Base-by-base conservation (phyloP, 2,888 invertebrate species). In the Laothoe populi region DNA sequence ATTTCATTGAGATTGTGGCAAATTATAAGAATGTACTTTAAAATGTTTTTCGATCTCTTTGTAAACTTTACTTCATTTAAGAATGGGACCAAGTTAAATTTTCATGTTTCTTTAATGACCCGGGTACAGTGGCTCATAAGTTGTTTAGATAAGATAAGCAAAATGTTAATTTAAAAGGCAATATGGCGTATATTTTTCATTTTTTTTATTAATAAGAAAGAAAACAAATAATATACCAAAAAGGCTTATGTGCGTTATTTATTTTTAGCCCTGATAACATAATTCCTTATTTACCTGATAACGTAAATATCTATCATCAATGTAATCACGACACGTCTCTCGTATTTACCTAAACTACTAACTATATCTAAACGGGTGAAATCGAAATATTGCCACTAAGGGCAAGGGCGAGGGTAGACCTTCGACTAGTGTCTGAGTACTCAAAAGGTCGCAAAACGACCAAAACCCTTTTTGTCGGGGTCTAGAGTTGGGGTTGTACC, bases 221-320 rank as follows among this genome's bases (percentile, higher is more conserved):
- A 76, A 77, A 74, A 69, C 70, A 74, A 75, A 74, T 75, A 81
- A 84, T 82, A 86, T 81, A 81, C 80, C 79, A 70, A 77, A 84
- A 82, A 85, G 87, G 89, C 88, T 89, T 89, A 88, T 68, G 72
- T 68, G 59, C 69, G 71, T 78, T 62, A 83, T 82, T 84, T 81
- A 75, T 81, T 88, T 81, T 68, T 61, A 63, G 2, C 19, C 0
- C 44, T 19, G 19, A 45, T 24, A 61, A 59, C 57, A 63, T 60
- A 57, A 44, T 35, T 23, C n/a, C 19, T 59, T 46, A 3, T 8
- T 44, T 19, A 31, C 42, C 44, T 44, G 44, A 8, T 13, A 8
- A 1, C 8, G 13, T 42, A 13, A 42, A 4, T 13, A n/a, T 42
- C 2, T 8, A 11, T n/a, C 11, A 31, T 31, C n/a, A n/a, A n/a